These are phyloP conservation scores for Andrena minutula DNA, from an alignment of 2,888 invertebrate species.

Conservation along the genomic window DNA sequence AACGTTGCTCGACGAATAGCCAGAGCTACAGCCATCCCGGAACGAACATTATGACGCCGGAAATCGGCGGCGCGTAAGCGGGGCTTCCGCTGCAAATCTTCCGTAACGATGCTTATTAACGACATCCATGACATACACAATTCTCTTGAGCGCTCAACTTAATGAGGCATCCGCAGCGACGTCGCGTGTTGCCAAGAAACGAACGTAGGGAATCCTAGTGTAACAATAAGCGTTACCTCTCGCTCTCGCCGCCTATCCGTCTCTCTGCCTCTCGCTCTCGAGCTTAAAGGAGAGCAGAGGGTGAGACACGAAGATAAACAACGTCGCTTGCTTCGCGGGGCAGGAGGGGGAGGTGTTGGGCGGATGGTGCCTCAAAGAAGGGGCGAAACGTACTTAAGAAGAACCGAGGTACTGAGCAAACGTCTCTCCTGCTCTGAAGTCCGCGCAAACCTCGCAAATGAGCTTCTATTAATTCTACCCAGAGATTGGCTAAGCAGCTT, in stretches of 20 bases:
- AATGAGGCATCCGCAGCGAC: slow-evolving; percentile 62
- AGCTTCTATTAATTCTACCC: slow-evolving; percentile 65
- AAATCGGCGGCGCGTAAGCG: slow-evolving; percentile 13
- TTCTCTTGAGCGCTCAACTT: slow-evolving; percentile 46
- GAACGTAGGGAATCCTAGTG: slow-evolving; percentile 46
- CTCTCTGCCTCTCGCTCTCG: not conserved
- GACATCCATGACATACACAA: slow-evolving; percentile 31
- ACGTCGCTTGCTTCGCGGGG: slow-evolving; percentile 54
- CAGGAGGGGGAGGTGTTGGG: slow-evolving; percentile 23
- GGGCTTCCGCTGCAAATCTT: slow-evolving; percentile 15
- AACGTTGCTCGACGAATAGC: not conserved
- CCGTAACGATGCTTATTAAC: slow-evolving; percentile 45
- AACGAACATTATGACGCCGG: not conserved
- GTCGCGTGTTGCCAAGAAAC: slow-evolving; percentile 62
- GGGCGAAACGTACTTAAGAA: slow-evolving; percentile 43
- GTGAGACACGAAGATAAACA: slow-evolving; percentile 73
- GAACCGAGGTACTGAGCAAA: slow-evolving; percentile 46
- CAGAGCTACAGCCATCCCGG: not conserved
- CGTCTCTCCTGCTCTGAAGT: slow-evolving; percentile 48
- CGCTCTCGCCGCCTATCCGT: not conserved
- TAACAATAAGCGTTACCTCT: slow-evolving; percentile 17
- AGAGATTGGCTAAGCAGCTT: slow-evolving; percentile 39
- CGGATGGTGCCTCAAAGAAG: slow-evolving; percentile 41
- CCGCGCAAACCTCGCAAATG: slow-evolving; percentile 60
- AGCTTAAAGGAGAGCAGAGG: slow-evolving; percentile 39